Percentiles rank a stretch among this genome's conserved stretches.
These are phyloP conservation scores for Coccyzus lansbergi DNA, from an alignment of 2,797 vertebrate species.

Conservation along the genomic window DNA sequence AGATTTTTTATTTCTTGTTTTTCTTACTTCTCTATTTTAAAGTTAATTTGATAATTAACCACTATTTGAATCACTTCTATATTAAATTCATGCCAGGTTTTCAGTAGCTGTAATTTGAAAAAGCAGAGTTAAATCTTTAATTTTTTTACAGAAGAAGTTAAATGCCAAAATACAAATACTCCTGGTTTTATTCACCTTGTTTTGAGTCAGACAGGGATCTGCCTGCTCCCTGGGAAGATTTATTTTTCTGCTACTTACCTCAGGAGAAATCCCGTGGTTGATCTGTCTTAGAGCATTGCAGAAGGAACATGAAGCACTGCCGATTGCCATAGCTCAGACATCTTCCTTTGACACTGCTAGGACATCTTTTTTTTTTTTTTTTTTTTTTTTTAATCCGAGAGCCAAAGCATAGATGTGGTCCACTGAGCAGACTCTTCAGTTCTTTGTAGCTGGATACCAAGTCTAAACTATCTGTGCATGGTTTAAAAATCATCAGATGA, in stretches of 20 bases:
- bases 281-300: constrained; percentile 16
- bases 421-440: not conserved
- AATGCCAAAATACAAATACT: not conserved
- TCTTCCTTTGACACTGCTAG: not conserved
- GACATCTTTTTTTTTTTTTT: not conserved
- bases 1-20: not conserved
- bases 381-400: not conserved
- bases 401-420: not conserved
- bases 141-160: not conserved
- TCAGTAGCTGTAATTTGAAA: not conserved
- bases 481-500: constrained; percentile 81
- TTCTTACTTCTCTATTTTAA: not conserved
- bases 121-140: not conserved
- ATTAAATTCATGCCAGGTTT: not conserved
- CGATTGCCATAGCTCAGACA: not conserved
- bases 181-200: not conserved
- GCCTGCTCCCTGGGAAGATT: not conserved
- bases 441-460: constrained; percentile 9
- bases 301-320: not conserved
- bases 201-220: not conserved
- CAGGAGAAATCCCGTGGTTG: constrained; percentile 11
- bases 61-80: not conserved
- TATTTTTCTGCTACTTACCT: constrained; percentile 69
- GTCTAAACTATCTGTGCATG: constrained; percentile 53
- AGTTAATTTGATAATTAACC: not conserved